Base-by-base conservation (phyloP, 2,797 vertebrate species). In the Novumbra hubbsi region DNA sequence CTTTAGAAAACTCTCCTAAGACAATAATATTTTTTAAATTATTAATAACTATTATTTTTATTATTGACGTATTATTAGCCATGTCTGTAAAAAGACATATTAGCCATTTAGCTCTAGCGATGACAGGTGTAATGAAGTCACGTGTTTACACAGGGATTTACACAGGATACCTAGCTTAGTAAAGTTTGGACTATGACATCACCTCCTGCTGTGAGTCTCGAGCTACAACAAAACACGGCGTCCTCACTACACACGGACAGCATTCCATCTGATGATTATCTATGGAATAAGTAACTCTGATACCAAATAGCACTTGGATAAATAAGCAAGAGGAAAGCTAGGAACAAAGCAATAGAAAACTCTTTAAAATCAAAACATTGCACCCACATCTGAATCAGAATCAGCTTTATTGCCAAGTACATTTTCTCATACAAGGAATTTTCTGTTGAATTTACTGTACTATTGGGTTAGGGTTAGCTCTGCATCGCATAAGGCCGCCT, bases 81-180 rank as follows among this genome's bases (percentile, higher is more conserved):
- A 38, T 38, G 34, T 38, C 34, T 38, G 5, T 38, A 38, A 57
- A 79, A 74, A 30, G 70, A 71, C 68, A 74, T 68, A 70, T 85
- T 82, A 78, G 81, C 78, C 73, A 74, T 72, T 82, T 68, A 74
- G 71, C 79, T 19, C 63, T 41, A 50, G 76, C 52, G 84, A 84
- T 87, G 87, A 90, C 84, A 88, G 90, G 92, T 91, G 91, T 83
- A 83, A 88, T 91, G 88, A 91, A 89, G 89, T 92, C 85, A 90
- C 91, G 86, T 90, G 89, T 92, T 93, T 89, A 49, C 49, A 4
- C 49, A 74, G 74, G 86, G 83, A 90, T 88, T 89, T 85, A 81
- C 86, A 87, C 83, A 88, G 85, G 83, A 85, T 86, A 80, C 87
- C 82, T 82, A 75, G 75, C 88, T 89, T 74, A 85, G 80, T 80